Conservation (phyloP, 2,113 vertebrate genomes). For the Vanacampus margaritifer region DNA sequence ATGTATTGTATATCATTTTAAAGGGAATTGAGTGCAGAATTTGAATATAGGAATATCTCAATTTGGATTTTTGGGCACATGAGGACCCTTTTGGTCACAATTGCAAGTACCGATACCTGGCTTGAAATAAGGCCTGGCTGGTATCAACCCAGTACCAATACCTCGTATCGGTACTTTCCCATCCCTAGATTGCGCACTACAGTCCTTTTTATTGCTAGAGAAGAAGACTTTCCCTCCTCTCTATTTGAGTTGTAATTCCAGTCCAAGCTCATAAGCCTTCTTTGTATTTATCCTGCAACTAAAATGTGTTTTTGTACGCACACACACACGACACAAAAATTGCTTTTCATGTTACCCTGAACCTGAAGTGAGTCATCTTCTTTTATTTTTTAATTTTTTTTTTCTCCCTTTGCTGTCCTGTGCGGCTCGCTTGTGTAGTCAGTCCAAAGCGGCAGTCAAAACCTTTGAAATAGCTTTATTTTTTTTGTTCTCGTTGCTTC, state of each 20-base stretch:
- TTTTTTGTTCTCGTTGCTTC: slow-evolving; percentile 40
- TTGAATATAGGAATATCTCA: too few relatives aligned
- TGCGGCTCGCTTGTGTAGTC: slow-evolving; percentile 47
- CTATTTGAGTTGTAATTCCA: slow-evolving; percentile 56
- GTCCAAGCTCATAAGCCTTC: slow-evolving; percentile 46
- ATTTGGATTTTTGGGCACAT: too few relatives aligned
- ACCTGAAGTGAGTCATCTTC: slow-evolving; percentile 54
- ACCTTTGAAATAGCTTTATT: slow-evolving; percentile 53
- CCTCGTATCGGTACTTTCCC: too few relatives aligned
- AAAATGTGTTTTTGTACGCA: slow-evolving; percentile 29
- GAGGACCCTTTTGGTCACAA: too few relatives aligned
- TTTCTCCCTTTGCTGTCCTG: slow-evolving; percentile 55
- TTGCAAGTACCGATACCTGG: too few relatives aligned
- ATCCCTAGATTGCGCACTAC: background rate
- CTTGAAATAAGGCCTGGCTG: too few relatives aligned
- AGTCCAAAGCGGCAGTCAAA: slow-evolving; percentile 31
- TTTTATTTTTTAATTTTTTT: too few relatives aligned
- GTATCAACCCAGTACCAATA: too few relatives aligned
- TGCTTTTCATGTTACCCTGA: slow-evolving; percentile 38
- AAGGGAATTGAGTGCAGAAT: too few relatives aligned
- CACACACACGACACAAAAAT: slow-evolving; percentile 19
- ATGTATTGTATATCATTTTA: too few relatives aligned
- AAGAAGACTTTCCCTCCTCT: background rate
- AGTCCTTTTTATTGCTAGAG: background rate
- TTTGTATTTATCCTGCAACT: slow-evolving; percentile 41